Evolutionary conservation across 2,888 invertebrate genomes (phyloP), one percentile per base, ranked within the genome.

Genomic region (Ophion ellenae): DNA sequence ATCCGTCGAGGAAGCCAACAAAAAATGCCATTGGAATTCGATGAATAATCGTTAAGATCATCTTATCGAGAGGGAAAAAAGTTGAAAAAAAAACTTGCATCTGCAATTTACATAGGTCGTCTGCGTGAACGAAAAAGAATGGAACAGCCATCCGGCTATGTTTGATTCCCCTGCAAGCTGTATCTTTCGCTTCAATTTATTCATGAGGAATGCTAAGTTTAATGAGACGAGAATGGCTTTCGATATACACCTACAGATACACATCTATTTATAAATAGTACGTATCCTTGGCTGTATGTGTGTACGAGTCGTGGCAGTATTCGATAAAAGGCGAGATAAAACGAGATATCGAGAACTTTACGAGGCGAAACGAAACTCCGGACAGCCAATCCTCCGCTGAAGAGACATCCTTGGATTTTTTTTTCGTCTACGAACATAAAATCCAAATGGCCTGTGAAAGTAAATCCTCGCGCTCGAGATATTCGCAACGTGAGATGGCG

Each of bases 341-440:
- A 77, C 81, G 71, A 83, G 86, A 87, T 86, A 83, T 71, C 76
- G 66, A 74, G 77, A 86, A 83, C 67, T 88, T 88, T 86, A 87
- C 84, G 87, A 86, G 83, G 57, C 53, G 69, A 74, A 71, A 28
- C 64, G 71, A 85, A 87, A 84, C 80, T 84, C 73, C 78, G 9
- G 74, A 64, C 71, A 80, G 70, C 73, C 84, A 74, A 86, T 82
- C 66, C 78, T n/a, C 63, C 45, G 36, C 36, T 76, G 36, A 36
- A 53, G 24, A 70, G 80, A 80, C 73, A 80, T 67, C 71, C n/a
- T 83, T 59, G 45, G 28, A 64, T 69, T 79, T 61, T 67, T 66
- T n/a, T 69, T 53, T 47, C 69, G 40, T 74, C 40, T 74, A 76
- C 67, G 53, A 36, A 10, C 74, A 75, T 77, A 77, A 86, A 81